Evolutionary conservation across 2,888 invertebrate species (phyloP), one percentile per base, ranked within the genome.

Genomic region (Auanema sp.): DNA sequence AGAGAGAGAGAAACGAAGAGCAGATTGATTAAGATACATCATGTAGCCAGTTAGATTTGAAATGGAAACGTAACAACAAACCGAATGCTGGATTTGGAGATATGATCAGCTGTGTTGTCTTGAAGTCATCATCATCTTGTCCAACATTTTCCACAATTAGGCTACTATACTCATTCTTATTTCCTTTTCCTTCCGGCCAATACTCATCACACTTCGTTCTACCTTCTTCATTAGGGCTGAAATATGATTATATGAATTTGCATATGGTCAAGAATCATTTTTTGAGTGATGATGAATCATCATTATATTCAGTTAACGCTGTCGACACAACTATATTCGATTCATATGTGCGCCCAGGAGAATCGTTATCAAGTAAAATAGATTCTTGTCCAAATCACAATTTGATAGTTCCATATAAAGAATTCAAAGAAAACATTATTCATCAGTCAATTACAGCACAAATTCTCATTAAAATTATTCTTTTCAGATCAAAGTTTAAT

Each of bases 171-270:
- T 49, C 43, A 8, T 58, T 21, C n/a, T 57, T 58, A 12, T 67
- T 64, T 54, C 60, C 62, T 1, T 66, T 68, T 25, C 63, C 53
- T 21, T 69, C 64, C 8, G 76, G 76, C 76, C 76, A 76, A 41
- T 76, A 76, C 5, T 55, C 42, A 0, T 68, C 69, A 49, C 76
- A 76, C 52, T 76, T 76, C 42, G 69, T 64, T 1, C 72, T 62
- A 14, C 73, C 73, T 25, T 76, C 76, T 58, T 76, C 76, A 12
- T 65, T 61, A 18, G 67, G 67, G 55, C 75, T 75, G 64, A 23
- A 68, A 68, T 33, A 21, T 14, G 10, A 41, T 41, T 47, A n/a
- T n/a, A n/a, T n/a, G n/a, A n/a, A n/a, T n/a, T n/a, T n/a, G n/a
- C n/a, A n/a, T n/a, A n/a, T n/a, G n/a, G n/a, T n/a, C n/a, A n/a